phyloP scores from a whole-genome alignment of 2,888 invertebrate species.

The Hyles lineata region DNA sequence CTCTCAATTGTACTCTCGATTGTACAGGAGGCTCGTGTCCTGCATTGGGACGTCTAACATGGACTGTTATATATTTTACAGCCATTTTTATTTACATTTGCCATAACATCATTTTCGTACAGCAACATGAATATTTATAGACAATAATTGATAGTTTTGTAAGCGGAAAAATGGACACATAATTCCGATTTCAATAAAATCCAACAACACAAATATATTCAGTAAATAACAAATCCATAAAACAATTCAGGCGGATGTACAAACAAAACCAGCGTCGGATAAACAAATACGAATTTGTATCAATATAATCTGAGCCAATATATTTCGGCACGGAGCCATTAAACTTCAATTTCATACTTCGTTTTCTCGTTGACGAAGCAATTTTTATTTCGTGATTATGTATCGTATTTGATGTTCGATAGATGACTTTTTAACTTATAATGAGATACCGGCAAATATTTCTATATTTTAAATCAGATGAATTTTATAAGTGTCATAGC shows the following conservation, averaged over 20 bases:
- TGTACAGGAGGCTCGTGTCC: too few relatives aligned
- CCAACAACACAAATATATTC: background rate
- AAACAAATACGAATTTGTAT: background rate
- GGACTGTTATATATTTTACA: too few relatives aligned
- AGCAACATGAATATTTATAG: too few relatives aligned
- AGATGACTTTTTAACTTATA: background rate
- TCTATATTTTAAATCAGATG: background rate
- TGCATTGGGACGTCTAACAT: too few relatives aligned
- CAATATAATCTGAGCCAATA: background rate
- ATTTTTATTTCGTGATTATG: background rate
- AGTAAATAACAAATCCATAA: slow-evolving; percentile 7
- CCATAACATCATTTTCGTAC: too few relatives aligned
- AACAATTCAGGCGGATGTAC: background rate
- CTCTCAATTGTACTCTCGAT: too few relatives aligned
- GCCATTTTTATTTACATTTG: too few relatives aligned
- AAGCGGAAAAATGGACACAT: too few relatives aligned
- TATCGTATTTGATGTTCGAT: background rate
- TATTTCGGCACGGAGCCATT: background rate
- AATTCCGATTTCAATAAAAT: background rate
- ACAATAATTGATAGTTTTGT: too few relatives aligned
- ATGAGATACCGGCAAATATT: background rate
- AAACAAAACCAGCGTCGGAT: background rate
- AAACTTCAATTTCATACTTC: slow-evolving; percentile 3
- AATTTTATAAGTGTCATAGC: too few relatives aligned
- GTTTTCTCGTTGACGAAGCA: background rate